These are phyloP conservation scores for Lethenteron camtschaticum DNA, from an alignment of 2,113 vertebrate genomes.

Conservation along the genomic window DNA sequence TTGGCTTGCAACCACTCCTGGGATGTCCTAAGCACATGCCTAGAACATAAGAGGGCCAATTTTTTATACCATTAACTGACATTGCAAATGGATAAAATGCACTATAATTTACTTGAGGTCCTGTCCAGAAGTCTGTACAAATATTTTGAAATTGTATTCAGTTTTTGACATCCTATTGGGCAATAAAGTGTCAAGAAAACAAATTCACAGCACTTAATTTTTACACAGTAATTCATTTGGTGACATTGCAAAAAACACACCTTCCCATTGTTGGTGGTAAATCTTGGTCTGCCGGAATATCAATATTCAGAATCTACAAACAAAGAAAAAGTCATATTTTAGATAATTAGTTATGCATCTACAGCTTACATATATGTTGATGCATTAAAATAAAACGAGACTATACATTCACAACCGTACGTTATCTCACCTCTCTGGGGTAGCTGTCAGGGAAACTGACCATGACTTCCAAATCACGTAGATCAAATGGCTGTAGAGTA, in stretches of 20 bases:
- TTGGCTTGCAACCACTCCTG: conserved; percentile 36
- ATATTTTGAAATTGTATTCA: too few relatives aligned
- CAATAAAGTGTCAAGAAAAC: too few relatives aligned
- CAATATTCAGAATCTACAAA: conserved; percentile 29
- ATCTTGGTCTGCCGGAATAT: conserved; percentile 33
- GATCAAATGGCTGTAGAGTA: conserved; percentile 31
- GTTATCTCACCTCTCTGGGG: conserved; percentile 28
- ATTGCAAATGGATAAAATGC: too few relatives aligned
- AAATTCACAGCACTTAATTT: too few relatives aligned
- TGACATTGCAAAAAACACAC: conserved; percentile 15
- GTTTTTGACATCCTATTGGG: too few relatives aligned
- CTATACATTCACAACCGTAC: too few relatives aligned
- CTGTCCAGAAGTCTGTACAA: too few relatives aligned
- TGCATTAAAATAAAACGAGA: too few relatives aligned
- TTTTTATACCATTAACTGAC: not conserved
- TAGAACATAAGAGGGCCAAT: conserved; percentile 11
- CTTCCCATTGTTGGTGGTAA: conserved; percentile 32
- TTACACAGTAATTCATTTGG: too few relatives aligned
- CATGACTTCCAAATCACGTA: conserved; percentile 36
- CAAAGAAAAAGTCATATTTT: conserved; percentile 6
- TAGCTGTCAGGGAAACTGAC: conserved; percentile 39
- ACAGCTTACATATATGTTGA: too few relatives aligned
- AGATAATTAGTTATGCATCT: not conserved
- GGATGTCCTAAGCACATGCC: conserved; percentile 25
- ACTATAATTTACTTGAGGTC: too few relatives aligned